These are phyloP conservation scores for Pegea sp. DNA, from an alignment of 23 tunicate species.

Conservation along the genomic window DNA sequence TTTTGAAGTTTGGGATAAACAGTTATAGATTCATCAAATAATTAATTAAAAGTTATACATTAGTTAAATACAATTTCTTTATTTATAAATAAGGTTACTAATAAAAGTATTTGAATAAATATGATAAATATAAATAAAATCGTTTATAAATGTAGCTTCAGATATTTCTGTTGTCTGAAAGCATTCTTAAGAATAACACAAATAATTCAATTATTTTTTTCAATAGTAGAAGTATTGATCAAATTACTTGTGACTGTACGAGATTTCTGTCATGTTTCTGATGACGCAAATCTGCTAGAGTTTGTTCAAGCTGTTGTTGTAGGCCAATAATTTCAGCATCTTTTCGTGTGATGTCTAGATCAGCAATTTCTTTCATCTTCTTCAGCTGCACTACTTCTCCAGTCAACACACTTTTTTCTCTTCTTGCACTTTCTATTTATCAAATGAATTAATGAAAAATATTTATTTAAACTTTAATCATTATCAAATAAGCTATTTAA, in stretches of 20 bases:
- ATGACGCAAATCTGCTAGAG: conserved; percentile 51
- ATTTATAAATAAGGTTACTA: too few relatives aligned
- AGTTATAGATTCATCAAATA: too few relatives aligned
- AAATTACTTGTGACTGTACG: conserved; percentile 30
- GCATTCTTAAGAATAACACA: too few relatives aligned
- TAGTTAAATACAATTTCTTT: too few relatives aligned
- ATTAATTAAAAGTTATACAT: too few relatives aligned
- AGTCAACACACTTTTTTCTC: conserved; percentile 23
- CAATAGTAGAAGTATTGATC: neutral
- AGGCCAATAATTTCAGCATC: conserved; percentile 51
- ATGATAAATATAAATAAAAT: too few relatives aligned
- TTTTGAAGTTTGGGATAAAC: too few relatives aligned
- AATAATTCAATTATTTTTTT: neutral
- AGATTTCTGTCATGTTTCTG: conserved; percentile 41
- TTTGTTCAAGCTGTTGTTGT: conserved; percentile 47
- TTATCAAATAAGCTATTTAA: neutral
- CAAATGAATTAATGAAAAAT: neutral
- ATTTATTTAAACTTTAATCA: neutral
- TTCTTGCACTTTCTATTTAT: conserved; percentile 20
- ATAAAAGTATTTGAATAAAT: too few relatives aligned
- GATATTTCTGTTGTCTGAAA: too few relatives aligned
- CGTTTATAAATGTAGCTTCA: too few relatives aligned
- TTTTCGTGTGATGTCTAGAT: conserved; percentile 51
- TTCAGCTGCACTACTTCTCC: conserved; percentile 61
- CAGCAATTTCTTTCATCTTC: conserved; percentile 72